Base-by-base conservation (phyloP, 2,113 vertebrate genomes). In the Nothobranchius furzeri region DNA sequence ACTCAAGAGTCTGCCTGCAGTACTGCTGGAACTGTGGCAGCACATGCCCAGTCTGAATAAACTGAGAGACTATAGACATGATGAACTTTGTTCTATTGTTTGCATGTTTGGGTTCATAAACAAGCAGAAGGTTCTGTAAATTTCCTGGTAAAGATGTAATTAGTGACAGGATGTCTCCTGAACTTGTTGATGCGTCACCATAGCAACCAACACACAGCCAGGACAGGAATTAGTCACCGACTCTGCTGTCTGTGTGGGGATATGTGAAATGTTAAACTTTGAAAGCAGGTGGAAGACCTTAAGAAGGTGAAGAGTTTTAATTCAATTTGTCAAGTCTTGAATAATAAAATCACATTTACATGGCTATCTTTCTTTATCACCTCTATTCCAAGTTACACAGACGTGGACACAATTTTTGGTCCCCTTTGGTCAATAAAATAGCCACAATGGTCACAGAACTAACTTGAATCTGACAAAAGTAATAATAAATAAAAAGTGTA, bases 151-250 rank as follows among this genome's bases (percentile, higher is more conserved):
- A 5, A 61, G 24, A 15, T 51, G 46, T 68, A 37, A 60, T 73
- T 63, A 45, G n/a, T 57, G 20, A 51, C 40, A 73, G 59, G 45
- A 65, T 53, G 30, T 42, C 48, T 68, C 24, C 9, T 24, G 43
- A 55, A 71, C 57, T 51, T 50, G 49, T 49, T 81, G 11, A 9
- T 72, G 40, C 58, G 42, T 77, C 47, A 55, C 24, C 20, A 20
- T 54, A 62, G 15, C 54, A 46, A 65, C 20, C 20, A 20, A 20
- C 20, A 20, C 20, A 45, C 17, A 58, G 54, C 74, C 69, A 55
- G 65, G 64, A 45, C 47, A 69, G 64, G 53, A 75, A 67, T 84
- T 75, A 78, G 51, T 85, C 70, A 76, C 68, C 75, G 78, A 42
- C 30, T 45, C 56, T 61, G 64, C 76, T 30, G 37, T 40, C 64